Conservation (phyloP, 2,113 vertebrate genomes). For the Dicentrarchus labrax region DNA sequence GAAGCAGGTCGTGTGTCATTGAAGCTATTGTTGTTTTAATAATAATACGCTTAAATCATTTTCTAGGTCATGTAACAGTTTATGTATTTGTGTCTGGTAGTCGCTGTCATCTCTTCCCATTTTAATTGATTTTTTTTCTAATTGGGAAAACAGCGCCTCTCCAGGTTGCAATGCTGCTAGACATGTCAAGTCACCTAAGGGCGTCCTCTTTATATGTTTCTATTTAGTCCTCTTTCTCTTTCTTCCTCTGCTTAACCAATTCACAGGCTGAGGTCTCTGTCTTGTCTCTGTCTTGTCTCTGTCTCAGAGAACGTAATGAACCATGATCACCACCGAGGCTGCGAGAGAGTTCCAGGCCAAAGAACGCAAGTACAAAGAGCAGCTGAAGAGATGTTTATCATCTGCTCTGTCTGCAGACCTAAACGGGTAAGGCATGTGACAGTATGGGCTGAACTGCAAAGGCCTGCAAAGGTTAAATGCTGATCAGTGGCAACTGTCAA, state of each 20-base stretch:
- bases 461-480: neutral
- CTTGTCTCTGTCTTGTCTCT: constrained; percentile 2
- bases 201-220: neutral
- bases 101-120: neutral
- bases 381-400: constrained; percentile 73
- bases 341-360: constrained; percentile 73
- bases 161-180: neutral
- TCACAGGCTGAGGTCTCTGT: neutral
- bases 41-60: neutral
- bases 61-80: neutral
- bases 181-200: neutral
- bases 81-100: neutral
- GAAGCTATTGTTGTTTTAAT: neutral
- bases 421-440: constrained; percentile 51
- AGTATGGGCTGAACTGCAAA: neutral
- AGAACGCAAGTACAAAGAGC: constrained; percentile 71
- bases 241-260: neutral
- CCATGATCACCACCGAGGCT: constrained; percentile 70
- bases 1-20: neutral
- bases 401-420: constrained; percentile 73
- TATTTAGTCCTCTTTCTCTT: neutral
- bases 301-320: constrained; percentile 11
- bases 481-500: neutral
- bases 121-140: neutral
- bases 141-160: constrained; percentile 48